A percentile compares a stretch with the other conserved stretches of the same genome.
These are phyloP conservation scores for Varanus komodoensis DNA, from an alignment of 2,113 vertebrate species.

Conservation along the genomic window DNA sequence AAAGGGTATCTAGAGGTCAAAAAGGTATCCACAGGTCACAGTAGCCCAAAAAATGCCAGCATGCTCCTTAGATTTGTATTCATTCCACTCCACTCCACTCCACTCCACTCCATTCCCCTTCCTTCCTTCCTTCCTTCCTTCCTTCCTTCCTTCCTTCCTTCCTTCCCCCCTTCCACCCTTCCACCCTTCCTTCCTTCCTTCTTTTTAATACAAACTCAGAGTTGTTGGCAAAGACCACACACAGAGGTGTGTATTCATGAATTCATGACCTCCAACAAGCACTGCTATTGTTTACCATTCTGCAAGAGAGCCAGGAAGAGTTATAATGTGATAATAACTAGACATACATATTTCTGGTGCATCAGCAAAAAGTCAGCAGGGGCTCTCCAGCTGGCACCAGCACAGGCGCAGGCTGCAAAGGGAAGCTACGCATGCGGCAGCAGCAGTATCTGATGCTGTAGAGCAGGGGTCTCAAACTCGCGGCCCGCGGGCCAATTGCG, in stretches of 20 bases:
- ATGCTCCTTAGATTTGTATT: slow-evolving; percentile 29
- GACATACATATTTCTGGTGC: slow-evolving; percentile 64
- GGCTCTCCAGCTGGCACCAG: slow-evolving; percentile 63
- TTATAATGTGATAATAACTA: slow-evolving; percentile 75
- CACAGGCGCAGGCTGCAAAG: slow-evolving; percentile 14
- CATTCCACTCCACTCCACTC: not conserved
- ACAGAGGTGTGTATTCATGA: slow-evolving; percentile 60
- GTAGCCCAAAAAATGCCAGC: slow-evolving; percentile 56
- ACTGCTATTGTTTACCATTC: slow-evolving; percentile 68
- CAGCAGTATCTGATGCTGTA: slow-evolving; percentile 43
- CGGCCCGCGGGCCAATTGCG: no score
- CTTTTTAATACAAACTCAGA: not conserved
- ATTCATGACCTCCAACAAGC: slow-evolving; percentile 67
- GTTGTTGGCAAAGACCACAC: slow-evolving; percentile 73
- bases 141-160: not conserved
- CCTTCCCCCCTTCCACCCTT: no score
- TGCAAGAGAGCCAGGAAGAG: slow-evolving; percentile 55
- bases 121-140: not conserved
- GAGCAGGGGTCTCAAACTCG: no score
- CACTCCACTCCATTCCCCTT: no score
- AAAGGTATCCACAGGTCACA: slow-evolving; percentile 53
- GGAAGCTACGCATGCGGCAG: accelerated
- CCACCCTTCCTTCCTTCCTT: not conserved
- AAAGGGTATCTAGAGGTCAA: slow-evolving; percentile 42
- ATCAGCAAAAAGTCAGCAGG: slow-evolving; percentile 62